phyloP scores from a whole-genome alignment of 2,113 vertebrate species.

The Eubucco bourcierii region DNA sequence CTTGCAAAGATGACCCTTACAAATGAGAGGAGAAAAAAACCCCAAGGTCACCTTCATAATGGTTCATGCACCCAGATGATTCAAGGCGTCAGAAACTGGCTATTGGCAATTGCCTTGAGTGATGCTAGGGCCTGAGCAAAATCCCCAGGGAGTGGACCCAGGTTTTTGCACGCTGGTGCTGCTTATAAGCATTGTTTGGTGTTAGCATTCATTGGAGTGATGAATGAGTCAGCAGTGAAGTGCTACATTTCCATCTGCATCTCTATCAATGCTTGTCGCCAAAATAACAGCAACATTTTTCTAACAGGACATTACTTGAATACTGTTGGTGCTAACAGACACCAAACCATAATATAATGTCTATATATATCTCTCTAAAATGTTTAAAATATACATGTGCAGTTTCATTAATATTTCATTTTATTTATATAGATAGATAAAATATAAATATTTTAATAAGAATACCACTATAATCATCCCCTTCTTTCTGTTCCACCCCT shows the following conservation, averaged over 20 bases:
- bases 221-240: neutral
- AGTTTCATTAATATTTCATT: too few relatives aligned
- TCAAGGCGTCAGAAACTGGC: neutral
- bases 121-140: neutral
- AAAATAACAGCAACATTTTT: neutral
- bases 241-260: neutral
- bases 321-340: neutral
- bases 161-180: fast-evolving
- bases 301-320: neutral
- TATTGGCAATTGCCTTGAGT: neutral
- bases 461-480: neutral
- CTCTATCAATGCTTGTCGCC: neutral
- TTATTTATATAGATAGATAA: too few relatives aligned
- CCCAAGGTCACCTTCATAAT: neutral
- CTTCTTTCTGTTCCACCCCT: neutral
- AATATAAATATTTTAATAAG: neutral
- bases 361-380: too few relatives aligned
- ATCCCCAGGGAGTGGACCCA: neutral
- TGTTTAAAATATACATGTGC: too few relatives aligned
- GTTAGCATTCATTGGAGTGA: neutral
- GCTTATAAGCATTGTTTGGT: neutral
- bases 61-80: neutral
- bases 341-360: neutral
- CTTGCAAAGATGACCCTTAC: neutral
- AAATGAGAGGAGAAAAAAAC: neutral